These are phyloP conservation scores for Phocides pigmalion DNA, from an alignment of 1,140 invertebrate genomes.

Conservation along the genomic window DNA sequence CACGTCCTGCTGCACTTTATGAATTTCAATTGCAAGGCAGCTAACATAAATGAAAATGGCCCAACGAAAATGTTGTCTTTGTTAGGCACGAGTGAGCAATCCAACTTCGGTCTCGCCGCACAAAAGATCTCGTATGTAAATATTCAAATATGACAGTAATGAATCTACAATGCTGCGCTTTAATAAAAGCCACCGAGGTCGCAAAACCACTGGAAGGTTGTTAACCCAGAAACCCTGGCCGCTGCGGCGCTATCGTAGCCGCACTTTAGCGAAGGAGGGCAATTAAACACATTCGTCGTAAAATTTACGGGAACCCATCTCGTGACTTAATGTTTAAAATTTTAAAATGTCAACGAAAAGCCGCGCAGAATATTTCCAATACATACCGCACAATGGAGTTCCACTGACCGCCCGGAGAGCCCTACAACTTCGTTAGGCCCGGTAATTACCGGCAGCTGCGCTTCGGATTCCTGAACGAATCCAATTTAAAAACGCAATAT, in stretches of 20 bases:
- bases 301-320: background rate
- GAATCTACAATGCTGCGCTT: conserved; percentile 3
- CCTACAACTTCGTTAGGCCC: background rate
- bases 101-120: background rate
- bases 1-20: conserved; percentile 10
- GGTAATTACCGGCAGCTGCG: conserved; percentile 26
- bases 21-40: background rate
- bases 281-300: conserved; percentile 17
- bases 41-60: background rate
- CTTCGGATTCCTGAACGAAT: conserved; percentile 22
- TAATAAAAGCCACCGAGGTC: conserved; percentile 8
- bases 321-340: conserved; percentile 7
- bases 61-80: conserved; percentile 1
- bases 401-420: conserved; percentile 12
- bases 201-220: conserved; percentile 8
- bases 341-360: conserved; percentile 10
- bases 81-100: background rate
- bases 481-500: conserved; percentile 29
- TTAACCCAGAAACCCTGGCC: conserved; percentile 25
- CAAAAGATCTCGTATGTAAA: background rate
- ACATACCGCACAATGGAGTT: background rate
- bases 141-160: background rate
- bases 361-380: conserved; percentile 12
- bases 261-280: conserved; percentile 3
- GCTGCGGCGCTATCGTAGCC: background rate